phyloP scores from a whole-genome alignment of 2,888 invertebrate genomes.

The Sthenelais limicola region DNA sequence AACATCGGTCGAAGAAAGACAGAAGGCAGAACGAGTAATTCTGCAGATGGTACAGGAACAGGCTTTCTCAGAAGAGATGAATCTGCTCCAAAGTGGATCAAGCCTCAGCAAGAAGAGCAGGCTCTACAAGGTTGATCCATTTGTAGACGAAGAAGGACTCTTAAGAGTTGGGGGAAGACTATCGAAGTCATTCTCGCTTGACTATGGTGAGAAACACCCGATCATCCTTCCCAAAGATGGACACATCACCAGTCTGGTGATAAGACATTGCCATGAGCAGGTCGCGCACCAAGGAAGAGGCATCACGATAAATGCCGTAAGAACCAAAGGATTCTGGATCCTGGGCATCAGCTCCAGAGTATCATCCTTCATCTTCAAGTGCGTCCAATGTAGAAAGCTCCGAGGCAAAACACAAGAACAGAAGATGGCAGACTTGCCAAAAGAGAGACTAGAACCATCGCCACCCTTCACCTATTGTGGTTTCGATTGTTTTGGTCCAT shows the following conservation, averaged over 20 bases:
- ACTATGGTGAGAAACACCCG: conserved; percentile 40
- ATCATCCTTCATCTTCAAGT: conserved; percentile 20
- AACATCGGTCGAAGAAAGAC: conserved; percentile 9
- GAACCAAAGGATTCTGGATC: conserved; percentile 49
- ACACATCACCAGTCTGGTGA: conserved; percentile 41
- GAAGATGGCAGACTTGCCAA: conserved; percentile 51
- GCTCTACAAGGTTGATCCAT: conserved; percentile 39
- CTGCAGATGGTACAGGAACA: conserved; percentile 19
- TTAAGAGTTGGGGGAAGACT: conserved; percentile 48
- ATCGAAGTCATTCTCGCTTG: not conserved
- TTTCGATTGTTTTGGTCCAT: conserved; percentile 58
- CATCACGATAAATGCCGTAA: conserved; percentile 50
- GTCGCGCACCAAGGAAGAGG: conserved; percentile 51
- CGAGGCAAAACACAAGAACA: conserved; percentile 26
- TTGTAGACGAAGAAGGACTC: conserved; percentile 46
- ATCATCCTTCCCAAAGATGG: conserved; percentile 38
- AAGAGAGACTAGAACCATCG: conserved; percentile 50
- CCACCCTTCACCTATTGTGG: conserved; percentile 55
- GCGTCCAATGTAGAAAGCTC: conserved; percentile 42
- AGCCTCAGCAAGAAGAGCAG: not conserved
- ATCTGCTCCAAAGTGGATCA: not conserved
- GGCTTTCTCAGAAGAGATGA: conserved; percentile 24
- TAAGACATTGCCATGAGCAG: conserved; percentile 51
- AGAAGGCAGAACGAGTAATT: conserved; percentile 20
- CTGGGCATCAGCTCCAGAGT: conserved; percentile 34